A percentile compares a stretch with the other conserved stretches of the same genome.
Evolutionary conservation across 2,113 vertebrate genomes (phyloP).

Genomic region (Xenopus tropicalis): DNA sequence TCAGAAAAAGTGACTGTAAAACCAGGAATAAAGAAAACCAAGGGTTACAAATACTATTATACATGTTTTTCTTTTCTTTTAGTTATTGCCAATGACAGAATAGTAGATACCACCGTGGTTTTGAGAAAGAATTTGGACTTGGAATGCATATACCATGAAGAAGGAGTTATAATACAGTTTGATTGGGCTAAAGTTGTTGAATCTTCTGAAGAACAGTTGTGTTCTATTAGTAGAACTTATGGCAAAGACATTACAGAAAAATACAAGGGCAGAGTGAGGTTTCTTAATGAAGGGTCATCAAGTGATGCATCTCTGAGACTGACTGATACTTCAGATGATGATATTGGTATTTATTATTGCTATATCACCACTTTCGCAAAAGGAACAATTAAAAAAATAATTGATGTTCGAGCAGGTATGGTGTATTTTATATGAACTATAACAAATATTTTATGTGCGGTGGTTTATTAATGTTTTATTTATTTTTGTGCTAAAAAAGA

Average conservation of each 20-base stretch:
- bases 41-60: too few species aligned
- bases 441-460: too few species aligned
- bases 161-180: conserved; percentile 60
- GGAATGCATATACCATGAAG: conserved; percentile 66
- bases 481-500: too few species aligned
- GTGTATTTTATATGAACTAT: too few species aligned
- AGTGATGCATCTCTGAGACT: conserved; percentile 68
- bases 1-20: too few species aligned
- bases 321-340: conserved; percentile 62
- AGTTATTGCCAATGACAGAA: conserved; percentile 55
- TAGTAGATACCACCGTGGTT: conserved; percentile 56
- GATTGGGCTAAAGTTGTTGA: conserved; percentile 68
- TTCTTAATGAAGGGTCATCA: conserved; percentile 53
- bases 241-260: conserved; percentile 45
- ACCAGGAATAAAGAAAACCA: too few species aligned
- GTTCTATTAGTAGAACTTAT: conserved; percentile 59
- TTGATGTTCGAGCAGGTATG: conserved; percentile 64
- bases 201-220: conserved; percentile 51
- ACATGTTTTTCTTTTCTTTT: conserved; percentile 42
- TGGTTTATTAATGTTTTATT: too few species aligned
- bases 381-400: conserved; percentile 64
- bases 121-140: conserved; percentile 72
- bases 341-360: conserved; percentile 68
- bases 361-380: conserved; percentile 65
- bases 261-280: conserved; percentile 62